Percentiles rank a stretch among this genome's conserved stretches.
Conservation (phyloP, 2,113 vertebrate species). For the Aegithalos caudatus region DNA sequence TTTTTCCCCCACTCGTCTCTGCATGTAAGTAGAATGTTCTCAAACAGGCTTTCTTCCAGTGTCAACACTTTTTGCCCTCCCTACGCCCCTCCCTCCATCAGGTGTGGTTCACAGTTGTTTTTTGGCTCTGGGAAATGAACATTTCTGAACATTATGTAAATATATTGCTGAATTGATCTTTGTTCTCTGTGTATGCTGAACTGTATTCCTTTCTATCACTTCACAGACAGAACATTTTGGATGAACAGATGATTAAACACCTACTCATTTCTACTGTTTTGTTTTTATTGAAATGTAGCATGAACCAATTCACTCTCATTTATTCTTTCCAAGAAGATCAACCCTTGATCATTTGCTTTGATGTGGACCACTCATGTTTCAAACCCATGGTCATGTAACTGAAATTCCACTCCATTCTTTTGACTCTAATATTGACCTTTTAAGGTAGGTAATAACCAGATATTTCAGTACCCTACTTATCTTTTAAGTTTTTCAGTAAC, state of each 20-base stretch:
- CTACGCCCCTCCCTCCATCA: not conserved
- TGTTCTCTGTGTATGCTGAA: not conserved
- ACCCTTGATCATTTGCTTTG: not conserved
- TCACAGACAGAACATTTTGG: not conserved
- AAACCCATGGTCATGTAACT: not conserved
- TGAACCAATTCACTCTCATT: not conserved
- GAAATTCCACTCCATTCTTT: not conserved
- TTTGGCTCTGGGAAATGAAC: not conserved
- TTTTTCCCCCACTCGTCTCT: rapidly evolving
- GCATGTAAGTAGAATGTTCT: not conserved
- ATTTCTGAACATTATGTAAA: not conserved
- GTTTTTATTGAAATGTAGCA: not conserved
- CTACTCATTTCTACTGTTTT: not conserved
- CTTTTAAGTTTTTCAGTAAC: not conserved
- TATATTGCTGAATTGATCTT: not conserved
- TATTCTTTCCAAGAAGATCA: not conserved
- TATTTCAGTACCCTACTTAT: not conserved
- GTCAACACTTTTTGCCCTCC: not conserved
- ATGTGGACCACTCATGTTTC: not conserved
- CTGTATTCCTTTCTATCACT: not conserved
- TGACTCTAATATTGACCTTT: not conserved
- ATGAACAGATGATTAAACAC: not conserved
- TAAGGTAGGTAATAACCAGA: not conserved
- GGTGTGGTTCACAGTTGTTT: not conserved
- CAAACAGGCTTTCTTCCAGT: not conserved